These are phyloP conservation scores for Caenorhabditis tropicalis DNA, from an alignment of 1,140 invertebrate genomes.

Conservation along the genomic window DNA sequence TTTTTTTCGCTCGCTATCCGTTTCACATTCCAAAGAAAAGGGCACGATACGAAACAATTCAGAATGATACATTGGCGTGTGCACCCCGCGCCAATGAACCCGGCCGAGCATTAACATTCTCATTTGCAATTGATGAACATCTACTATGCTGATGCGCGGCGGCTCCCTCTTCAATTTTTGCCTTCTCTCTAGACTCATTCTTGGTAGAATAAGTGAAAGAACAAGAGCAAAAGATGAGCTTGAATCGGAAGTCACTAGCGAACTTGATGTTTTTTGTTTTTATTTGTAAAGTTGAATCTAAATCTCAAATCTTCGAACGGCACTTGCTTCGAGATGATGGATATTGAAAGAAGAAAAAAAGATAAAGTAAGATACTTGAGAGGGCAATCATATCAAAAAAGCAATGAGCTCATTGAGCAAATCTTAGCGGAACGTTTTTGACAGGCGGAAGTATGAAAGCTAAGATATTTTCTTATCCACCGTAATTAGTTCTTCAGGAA, in stretches of 20 bases:
- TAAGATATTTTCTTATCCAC: background rate
- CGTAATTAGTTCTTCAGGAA: background rate
- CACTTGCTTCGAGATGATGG: background rate
- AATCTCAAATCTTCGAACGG: background rate
- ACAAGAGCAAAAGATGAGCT: conserved; percentile 27
- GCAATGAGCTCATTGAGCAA: background rate
- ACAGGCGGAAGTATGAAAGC: background rate
- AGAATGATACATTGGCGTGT: conserved; percentile 41
- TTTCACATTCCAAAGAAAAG: background rate
- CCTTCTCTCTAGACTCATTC: conserved; percentile 28
- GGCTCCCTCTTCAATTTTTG: background rate
- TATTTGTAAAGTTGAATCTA: background rate
- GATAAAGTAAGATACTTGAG: background rate
- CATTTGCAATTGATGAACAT: conserved; percentile 45
- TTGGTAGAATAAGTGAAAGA: background rate
- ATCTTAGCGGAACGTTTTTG: background rate
- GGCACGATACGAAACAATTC: conserved; percentile 34
- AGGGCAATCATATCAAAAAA: background rate
- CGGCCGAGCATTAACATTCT: conserved; percentile 29
- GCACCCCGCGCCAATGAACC: conserved; percentile 34
- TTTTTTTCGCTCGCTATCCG: background rate
- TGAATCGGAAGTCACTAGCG: background rate
- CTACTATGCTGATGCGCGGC: conserved; percentile 28
- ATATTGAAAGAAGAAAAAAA: background rate
- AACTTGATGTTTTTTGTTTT: background rate